Evolutionary conservation across 2,797 vertebrate genomes (phyloP).

Genomic region (Oreochromis mossambicus): DNA sequence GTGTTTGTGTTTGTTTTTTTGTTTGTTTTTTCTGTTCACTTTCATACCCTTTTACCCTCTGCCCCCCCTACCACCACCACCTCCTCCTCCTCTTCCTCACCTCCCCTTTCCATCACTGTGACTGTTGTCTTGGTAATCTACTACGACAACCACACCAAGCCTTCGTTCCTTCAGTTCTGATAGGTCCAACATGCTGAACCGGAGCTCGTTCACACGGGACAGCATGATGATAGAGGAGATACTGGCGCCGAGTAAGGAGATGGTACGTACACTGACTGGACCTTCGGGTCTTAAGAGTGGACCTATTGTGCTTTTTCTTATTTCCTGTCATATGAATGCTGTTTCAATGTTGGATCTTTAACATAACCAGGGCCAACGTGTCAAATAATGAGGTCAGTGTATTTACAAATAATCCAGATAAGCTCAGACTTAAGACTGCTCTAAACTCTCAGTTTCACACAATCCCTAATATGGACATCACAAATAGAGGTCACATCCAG

Average conservation of each 20-base stretch:
- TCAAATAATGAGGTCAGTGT: not conserved
- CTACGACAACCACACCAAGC: slow-evolving; percentile 77
- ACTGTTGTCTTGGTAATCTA: slow-evolving; percentile 67
- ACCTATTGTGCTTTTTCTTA: not conserved
- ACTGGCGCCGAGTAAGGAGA: slow-evolving; percentile 91
- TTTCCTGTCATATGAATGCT: not conserved
- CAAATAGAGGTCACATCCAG: not conserved
- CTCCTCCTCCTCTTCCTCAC: not conserved
- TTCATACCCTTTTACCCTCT: slow-evolving; percentile 11
- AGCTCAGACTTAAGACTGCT: not conserved
- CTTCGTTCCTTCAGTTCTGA: slow-evolving; percentile 99
- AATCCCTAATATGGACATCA: not conserved
- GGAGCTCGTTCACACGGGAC: slow-evolving; percentile 93
- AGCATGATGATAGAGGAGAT: slow-evolving; percentile 99
- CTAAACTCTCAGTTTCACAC: not conserved
- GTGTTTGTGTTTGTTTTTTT: slow-evolving; percentile 63
- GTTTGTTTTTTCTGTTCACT: slow-evolving; percentile 68
- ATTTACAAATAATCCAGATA: not conserved
- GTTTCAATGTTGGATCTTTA: not conserved
- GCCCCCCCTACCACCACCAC: not conserved
- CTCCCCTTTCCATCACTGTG: slow-evolving; percentile 65
- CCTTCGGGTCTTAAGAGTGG: not conserved
- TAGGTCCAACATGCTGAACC: slow-evolving; percentile 98
- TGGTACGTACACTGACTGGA: slow-evolving; percentile 74
- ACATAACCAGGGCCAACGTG: not conserved